Evolutionary conservation across 2,113 vertebrate genomes (phyloP).

Genomic region (Boulengeromyrus knoepffleri): DNA sequence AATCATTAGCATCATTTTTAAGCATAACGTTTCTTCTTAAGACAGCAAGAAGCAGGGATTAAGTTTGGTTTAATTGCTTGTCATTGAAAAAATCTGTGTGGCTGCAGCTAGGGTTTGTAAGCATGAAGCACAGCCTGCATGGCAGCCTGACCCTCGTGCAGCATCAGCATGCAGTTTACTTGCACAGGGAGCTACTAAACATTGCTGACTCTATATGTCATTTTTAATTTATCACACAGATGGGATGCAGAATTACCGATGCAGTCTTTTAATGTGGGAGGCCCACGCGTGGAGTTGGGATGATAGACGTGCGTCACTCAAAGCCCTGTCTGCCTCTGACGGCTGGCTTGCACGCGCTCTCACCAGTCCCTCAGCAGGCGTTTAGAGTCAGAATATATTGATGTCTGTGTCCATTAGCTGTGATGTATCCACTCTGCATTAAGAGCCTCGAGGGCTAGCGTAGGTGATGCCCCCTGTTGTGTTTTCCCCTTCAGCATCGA

Average conservation of each 20-base stretch:
- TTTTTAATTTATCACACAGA: conserved; percentile 63
- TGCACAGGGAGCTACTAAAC: conserved; percentile 57
- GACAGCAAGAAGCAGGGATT: conserved; percentile 24
- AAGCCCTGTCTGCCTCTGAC: conserved; percentile 40
- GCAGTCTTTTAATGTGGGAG: conserved; percentile 53
- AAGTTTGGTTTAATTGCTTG: conserved; percentile 38
- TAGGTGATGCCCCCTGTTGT: conserved; percentile 2
- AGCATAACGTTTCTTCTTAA: conserved; percentile 5
- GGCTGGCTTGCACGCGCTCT: conserved; percentile 33
- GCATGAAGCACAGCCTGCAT: conserved; percentile 2
- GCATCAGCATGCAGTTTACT: conserved; percentile 41
- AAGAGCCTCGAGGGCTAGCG: background rate
- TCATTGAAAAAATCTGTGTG: conserved; percentile 29
- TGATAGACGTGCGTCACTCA: conserved; percentile 50
- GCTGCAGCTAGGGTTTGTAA: conserved; percentile 31
- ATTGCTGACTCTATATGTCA: conserved; percentile 55
- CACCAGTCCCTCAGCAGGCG: conserved; percentile 43
- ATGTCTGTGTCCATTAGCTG: conserved; percentile 61
- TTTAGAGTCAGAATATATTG: conserved; percentile 42
- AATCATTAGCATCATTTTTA: conserved; percentile 18
- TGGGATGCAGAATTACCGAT: conserved; percentile 52
- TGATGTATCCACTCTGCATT: conserved; percentile 47
- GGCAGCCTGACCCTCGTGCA: conserved; percentile 6
- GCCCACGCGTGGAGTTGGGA: conserved; percentile 24
- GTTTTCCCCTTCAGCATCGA: conserved; percentile 66